These are phyloP conservation scores for Cacoxenus indagator DNA, from an alignment of 2,888 invertebrate genomes.

Conservation along the genomic window DNA sequence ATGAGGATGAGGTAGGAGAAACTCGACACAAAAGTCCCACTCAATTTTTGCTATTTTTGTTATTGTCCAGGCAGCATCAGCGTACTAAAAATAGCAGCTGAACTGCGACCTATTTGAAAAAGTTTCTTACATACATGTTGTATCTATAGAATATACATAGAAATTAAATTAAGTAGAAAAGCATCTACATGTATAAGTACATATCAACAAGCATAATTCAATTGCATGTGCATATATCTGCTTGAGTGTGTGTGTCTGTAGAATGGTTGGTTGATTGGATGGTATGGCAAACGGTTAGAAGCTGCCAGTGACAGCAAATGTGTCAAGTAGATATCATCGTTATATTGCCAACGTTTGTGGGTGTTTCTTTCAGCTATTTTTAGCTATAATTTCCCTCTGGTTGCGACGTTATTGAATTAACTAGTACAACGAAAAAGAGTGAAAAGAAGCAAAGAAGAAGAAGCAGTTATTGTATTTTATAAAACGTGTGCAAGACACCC, in stretches of 20 bases:
- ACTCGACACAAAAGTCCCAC: not conserved
- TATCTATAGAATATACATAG: not conserved
- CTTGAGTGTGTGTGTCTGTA: too few relatives aligned
- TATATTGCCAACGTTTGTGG: not conserved
- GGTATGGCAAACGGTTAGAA: not conserved
- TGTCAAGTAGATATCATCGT: not conserved
- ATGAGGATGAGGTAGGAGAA: not conserved
- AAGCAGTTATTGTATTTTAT: too few relatives aligned
- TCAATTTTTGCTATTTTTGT: not conserved
- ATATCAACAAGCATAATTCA: too few relatives aligned
- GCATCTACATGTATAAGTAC: too few relatives aligned
- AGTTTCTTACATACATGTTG: not conserved
- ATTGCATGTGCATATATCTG: too few relatives aligned
- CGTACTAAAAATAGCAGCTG: conserved; percentile 1
- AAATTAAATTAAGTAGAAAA: not conserved
- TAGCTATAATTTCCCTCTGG: not conserved
- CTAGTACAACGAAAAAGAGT: not conserved
- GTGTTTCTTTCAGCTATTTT: not conserved
- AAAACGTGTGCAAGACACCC: not conserved
- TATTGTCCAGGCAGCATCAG: not conserved
- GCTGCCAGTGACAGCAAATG: not conserved
- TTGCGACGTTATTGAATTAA: not conserved
- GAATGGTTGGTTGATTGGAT: too few relatives aligned
- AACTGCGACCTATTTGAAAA: conserved; percentile 19
- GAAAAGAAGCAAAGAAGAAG: too few relatives aligned